A percentile compares a stretch with the other conserved stretches of the same genome.
phyloP scores from a whole-genome alignment of 1,140 invertebrate species.

The Cydia pomonella region DNA sequence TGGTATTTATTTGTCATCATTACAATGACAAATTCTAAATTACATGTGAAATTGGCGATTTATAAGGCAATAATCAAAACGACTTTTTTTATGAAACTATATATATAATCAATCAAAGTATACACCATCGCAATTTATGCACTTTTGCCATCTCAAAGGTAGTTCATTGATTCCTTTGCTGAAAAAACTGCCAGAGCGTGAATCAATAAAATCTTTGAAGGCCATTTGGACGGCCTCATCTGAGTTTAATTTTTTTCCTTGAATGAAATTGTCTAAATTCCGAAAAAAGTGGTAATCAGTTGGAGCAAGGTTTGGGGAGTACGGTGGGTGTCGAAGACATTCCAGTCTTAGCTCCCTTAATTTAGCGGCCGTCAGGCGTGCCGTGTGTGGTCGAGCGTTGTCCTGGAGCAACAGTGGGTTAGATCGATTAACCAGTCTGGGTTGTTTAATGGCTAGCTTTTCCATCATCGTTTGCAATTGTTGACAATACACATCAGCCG shows the following conservation, averaged over 20 bases:
- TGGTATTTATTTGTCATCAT: too few species aligned
- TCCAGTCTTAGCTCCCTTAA: constrained; percentile 39
- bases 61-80: not conserved
- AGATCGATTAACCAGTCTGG: too few species aligned
- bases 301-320: constrained; percentile 39
- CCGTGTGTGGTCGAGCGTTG: constrained; percentile 41
- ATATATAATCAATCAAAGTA: constrained; percentile 1
- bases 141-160: constrained; percentile 9
- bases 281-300: constrained; percentile 38
- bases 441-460: too few species aligned
- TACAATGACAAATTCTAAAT: too few species aligned
- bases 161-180: constrained; percentile 36
- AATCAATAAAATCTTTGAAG: constrained; percentile 44
- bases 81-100: not conserved
- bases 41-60: not conserved
- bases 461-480: too few species aligned
- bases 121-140: not conserved
- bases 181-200: constrained; percentile 36
- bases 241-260: too few species aligned
- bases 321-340: constrained; percentile 41
- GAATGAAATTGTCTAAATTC: too few species aligned
- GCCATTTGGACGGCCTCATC: constrained; percentile 32
- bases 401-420: too few species aligned
- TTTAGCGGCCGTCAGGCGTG: constrained; percentile 37
- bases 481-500: too few species aligned